Percentiles rank a stretch among this genome's conserved stretches.
phyloP scores from a whole-genome alignment of 2,888 invertebrate species.

The Mamestra brassicae region DNA sequence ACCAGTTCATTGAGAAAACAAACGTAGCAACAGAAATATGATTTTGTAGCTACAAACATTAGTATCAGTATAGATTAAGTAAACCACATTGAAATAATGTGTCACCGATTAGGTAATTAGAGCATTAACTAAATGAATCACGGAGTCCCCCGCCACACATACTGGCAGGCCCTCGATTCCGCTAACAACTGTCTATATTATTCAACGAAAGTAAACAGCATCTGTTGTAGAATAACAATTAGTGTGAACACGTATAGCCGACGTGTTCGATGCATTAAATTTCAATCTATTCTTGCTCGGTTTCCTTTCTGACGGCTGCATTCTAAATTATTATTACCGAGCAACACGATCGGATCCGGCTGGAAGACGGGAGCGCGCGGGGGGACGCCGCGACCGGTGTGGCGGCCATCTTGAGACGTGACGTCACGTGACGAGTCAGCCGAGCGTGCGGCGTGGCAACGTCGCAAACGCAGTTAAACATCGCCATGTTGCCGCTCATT shows the following conservation, averaged over 20 bases:
- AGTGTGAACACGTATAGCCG: slow-evolving; percentile 81
- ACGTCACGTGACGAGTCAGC: slow-evolving; percentile 91
- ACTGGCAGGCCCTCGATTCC: slow-evolving; percentile 78
- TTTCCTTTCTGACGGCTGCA: slow-evolving; percentile 89
- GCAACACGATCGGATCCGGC: slow-evolving; percentile 86
- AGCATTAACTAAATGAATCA: slow-evolving; percentile 78
- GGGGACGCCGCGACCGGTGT: slow-evolving; percentile 83
- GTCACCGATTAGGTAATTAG: slow-evolving; percentile 67
- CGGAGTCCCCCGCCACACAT: slow-evolving; percentile 72
- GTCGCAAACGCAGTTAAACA: slow-evolving; percentile 77
- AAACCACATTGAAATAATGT: slow-evolving; percentile 49
- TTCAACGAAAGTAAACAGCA: slow-evolving; percentile 90
- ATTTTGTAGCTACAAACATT: slow-evolving; percentile 11
- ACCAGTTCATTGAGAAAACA: neutral
- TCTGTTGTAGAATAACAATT: slow-evolving; percentile 88
- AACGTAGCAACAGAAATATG: slow-evolving; percentile 11
- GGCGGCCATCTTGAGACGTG: slow-evolving; percentile 91
- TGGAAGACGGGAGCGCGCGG: slow-evolving; percentile 84
- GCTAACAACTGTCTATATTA: slow-evolving; percentile 80
- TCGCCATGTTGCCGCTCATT: slow-evolving; percentile 83
- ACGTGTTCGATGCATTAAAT: slow-evolving; percentile 87
- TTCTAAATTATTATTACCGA: slow-evolving; percentile 88
- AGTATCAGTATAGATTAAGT: slow-evolving; percentile 24
- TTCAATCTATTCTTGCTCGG: slow-evolving; percentile 89
- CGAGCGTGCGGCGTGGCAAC: slow-evolving; percentile 88